Evolutionary conservation across 2,113 vertebrate genomes (phyloP).

Genomic region (Motacilla tschutschensis): DNA sequence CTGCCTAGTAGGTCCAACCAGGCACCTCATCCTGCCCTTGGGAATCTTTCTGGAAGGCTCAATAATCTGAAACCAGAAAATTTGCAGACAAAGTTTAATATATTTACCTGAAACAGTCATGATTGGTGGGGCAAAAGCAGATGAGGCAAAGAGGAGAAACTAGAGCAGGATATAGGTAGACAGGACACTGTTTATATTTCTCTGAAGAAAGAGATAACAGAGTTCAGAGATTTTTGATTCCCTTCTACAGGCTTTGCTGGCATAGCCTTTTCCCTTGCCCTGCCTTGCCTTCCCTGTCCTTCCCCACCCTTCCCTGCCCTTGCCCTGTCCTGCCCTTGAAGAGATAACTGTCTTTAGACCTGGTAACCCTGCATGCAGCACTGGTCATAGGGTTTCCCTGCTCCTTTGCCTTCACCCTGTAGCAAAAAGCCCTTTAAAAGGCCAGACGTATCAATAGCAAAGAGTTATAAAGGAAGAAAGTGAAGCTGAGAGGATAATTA

Average conservation of each 20-base stretch:
- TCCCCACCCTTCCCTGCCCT: no score
- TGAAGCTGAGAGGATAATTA: neutral
- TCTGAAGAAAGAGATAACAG: neutral
- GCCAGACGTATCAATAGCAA: fast-evolving
- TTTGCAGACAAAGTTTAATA: neutral
- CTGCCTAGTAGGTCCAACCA: neutral
- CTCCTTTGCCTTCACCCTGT: neutral
- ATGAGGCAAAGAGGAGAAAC: neutral
- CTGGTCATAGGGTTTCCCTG: neutral
- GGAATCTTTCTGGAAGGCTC: neutral
- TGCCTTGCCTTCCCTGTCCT: neutral
- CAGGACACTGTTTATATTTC: neutral
- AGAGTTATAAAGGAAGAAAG: neutral
- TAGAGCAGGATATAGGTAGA: neutral
- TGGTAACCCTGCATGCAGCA: neutral
- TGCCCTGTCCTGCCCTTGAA: neutral
- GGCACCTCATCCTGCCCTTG: neutral
- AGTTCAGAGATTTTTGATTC: neutral
- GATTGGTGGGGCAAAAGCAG: neutral
- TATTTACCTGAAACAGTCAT: neutral
- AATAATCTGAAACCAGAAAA: neutral
- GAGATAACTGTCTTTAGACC: neutral
- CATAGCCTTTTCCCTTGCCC: neutral
- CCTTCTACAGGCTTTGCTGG: neutral
- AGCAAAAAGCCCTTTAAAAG: neutral